These are phyloP conservation scores for Megalonaias nervosa DNA, from an alignment of 1,140 invertebrate species.

Conservation along the genomic window DNA sequence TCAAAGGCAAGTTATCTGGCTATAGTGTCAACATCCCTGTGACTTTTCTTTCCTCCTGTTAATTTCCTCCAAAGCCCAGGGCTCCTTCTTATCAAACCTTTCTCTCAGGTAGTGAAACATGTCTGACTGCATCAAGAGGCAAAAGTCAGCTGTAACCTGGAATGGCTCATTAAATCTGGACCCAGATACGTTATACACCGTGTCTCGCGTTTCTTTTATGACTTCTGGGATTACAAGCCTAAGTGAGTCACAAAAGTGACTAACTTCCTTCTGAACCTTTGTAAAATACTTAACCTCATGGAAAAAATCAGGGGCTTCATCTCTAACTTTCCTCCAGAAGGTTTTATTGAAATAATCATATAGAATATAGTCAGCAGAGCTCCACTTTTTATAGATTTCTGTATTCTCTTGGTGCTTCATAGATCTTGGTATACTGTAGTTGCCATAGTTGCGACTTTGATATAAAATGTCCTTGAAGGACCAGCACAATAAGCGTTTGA, in stretches of 20 bases:
- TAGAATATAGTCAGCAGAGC: slow-evolving; percentile 46
- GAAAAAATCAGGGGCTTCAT: slow-evolving; percentile 43
- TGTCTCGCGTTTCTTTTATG: too few species aligned
- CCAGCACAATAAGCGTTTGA: slow-evolving; percentile 74
- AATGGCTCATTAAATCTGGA: too few species aligned
- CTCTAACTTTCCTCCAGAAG: slow-evolving; percentile 50
- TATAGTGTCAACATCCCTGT: too few species aligned
- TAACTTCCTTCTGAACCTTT: slow-evolving; percentile 33
- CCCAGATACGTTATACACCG: too few species aligned
- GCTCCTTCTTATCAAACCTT: too few species aligned
- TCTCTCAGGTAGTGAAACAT: too few species aligned
- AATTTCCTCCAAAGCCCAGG: too few species aligned
- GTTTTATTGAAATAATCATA: slow-evolving; percentile 56
- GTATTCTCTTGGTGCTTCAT: slow-evolving; percentile 8
- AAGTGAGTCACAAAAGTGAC: slow-evolving; percentile 31
- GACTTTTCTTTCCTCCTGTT: too few species aligned
- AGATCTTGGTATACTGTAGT: slow-evolving; percentile 32
- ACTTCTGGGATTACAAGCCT: too few species aligned
- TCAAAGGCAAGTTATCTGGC: too few species aligned
- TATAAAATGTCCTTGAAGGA: slow-evolving; percentile 52
- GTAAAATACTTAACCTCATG: slow-evolving; percentile 44
- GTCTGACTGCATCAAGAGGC: too few species aligned
- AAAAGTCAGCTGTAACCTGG: too few species aligned
- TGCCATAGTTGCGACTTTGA: slow-evolving; percentile 31
- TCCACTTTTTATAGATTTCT: slow-evolving; percentile 46